Percentiles rank a stretch among this genome's conserved stretches.
Evolutionary conservation across 1,140 invertebrate genomes (phyloP).

Genomic region (Phenacoccus solenopsis): DNA sequence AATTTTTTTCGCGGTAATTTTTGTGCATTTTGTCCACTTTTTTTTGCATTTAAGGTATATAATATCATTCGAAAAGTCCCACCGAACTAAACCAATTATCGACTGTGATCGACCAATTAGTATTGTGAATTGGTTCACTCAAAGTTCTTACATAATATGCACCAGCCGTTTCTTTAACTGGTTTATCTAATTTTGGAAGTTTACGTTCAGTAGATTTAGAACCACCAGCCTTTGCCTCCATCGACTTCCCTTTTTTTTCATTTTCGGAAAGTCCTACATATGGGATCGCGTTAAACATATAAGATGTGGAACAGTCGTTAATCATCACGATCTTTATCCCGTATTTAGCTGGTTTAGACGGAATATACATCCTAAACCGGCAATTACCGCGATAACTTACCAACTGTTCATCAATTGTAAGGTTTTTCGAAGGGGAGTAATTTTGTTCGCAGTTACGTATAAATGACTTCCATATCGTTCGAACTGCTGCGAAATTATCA

Average conservation of each 20-base stretch:
- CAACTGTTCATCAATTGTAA: constrained; percentile 34
- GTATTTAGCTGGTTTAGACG: constrained; percentile 33
- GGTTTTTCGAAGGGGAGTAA: no score
- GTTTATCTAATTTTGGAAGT: no score
- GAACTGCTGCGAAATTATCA: no score
- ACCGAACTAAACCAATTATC: constrained; percentile 34
- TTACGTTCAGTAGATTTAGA: no score
- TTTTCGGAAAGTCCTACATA: constrained; percentile 3
- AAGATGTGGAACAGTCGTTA: constrained; percentile 30
- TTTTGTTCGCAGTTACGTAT: no score
- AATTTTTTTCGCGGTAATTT: background rate
- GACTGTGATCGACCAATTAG: constrained; percentile 29
- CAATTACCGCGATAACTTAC: constrained; percentile 31
- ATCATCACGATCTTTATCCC: constrained; percentile 33
- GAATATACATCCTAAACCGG: constrained; percentile 34
- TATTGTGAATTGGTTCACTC: no score
- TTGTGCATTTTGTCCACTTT: no score
- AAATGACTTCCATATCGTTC: no score
- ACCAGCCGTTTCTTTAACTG: no score
- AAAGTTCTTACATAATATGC: no score
- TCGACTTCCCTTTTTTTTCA: background rate
- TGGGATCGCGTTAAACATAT: constrained; percentile 31
- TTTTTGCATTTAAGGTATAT: background rate
- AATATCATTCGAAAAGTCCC: constrained; percentile 25
- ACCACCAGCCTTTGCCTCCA: no score